Evolutionary conservation across 2,888 invertebrate genomes (phyloP).

Genomic region (Chouioia cunea): DNA sequence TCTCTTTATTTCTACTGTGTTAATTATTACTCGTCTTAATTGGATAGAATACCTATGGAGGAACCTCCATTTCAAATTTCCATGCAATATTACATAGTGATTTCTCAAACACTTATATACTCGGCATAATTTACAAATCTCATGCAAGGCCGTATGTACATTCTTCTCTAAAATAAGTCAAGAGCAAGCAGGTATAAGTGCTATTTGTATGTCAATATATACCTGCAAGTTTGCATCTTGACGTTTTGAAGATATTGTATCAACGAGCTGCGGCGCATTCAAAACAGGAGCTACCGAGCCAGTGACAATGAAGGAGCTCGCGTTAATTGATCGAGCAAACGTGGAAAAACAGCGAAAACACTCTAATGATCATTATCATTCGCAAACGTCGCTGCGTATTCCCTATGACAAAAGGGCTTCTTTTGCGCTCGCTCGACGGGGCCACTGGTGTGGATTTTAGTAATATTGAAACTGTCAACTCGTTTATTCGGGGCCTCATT

Average conservation of each 20-base stretch:
- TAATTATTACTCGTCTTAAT: too few species aligned
- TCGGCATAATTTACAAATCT: too few species aligned
- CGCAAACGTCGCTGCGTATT: slow-evolving; percentile 11
- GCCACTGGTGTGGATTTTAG: slow-evolving; percentile 19
- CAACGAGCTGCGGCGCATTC: slow-evolving; percentile 1
- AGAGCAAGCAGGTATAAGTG: background rate
- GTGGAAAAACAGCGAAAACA: slow-evolving; percentile 1
- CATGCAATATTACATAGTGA: too few species aligned
- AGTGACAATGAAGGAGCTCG: slow-evolving; percentile 11
- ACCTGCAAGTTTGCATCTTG: too few species aligned
- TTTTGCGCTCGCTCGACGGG: background rate
- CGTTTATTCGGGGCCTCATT: slow-evolving; percentile 28
- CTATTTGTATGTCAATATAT: too few species aligned
- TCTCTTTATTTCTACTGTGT: too few species aligned
- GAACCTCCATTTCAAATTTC: too few species aligned
- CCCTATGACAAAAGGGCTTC: slow-evolving; percentile 6
- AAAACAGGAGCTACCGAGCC: slow-evolving; percentile 20
- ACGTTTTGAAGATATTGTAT: slow-evolving; percentile 7
- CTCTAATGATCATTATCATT: slow-evolving; percentile 41
- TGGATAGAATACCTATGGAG: too few species aligned
- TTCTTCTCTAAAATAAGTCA: background rate
- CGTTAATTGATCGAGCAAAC: slow-evolving; percentile 28
- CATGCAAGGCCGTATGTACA: too few species aligned
- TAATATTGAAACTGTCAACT: slow-evolving; percentile 16
- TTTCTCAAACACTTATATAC: too few species aligned